These are phyloP conservation scores for Isaurus tuberculatus DNA, from an alignment of 92 coral and sea anemone genomes.

Conservation along the genomic window DNA sequence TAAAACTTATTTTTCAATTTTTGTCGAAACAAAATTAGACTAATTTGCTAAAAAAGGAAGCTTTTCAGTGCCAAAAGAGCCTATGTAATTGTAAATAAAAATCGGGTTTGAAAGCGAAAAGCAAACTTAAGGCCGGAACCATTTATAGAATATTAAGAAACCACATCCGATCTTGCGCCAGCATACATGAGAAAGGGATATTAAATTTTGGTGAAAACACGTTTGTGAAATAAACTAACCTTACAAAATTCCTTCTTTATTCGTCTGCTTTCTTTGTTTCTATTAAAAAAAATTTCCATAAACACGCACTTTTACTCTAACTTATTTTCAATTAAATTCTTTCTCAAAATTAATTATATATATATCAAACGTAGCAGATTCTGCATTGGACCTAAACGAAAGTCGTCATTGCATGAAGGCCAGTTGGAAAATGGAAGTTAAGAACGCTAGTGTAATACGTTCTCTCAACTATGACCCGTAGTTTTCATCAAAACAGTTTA, in stretches of 20 bases:
- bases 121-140: not conserved
- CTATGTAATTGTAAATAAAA: not conserved
- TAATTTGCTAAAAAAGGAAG: not conserved
- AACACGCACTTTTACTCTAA: too few relatives aligned
- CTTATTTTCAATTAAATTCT: too few relatives aligned
- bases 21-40: too few relatives aligned
- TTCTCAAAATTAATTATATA: not conserved
- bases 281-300: too few relatives aligned
- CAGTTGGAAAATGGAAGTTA: not conserved
- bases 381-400: not conserved
- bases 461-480: not conserved
- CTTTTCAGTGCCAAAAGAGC: not conserved
- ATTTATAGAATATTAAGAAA: not conserved
- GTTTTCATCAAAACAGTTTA: not conserved
- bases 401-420: not conserved
- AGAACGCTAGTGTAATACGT: not conserved
- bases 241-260: not conserved
- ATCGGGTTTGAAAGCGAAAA: not conserved
- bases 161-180: not conserved
- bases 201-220: not conserved
- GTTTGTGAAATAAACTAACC: not conserved
- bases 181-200: not conserved
- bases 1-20: too few relatives aligned
- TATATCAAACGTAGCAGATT: not conserved
- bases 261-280: not conserved